Evolutionary conservation across 2,797 vertebrate species (phyloP), one percentile per base, ranked within the genome.

Genomic region (Coilia nasus): DNA sequence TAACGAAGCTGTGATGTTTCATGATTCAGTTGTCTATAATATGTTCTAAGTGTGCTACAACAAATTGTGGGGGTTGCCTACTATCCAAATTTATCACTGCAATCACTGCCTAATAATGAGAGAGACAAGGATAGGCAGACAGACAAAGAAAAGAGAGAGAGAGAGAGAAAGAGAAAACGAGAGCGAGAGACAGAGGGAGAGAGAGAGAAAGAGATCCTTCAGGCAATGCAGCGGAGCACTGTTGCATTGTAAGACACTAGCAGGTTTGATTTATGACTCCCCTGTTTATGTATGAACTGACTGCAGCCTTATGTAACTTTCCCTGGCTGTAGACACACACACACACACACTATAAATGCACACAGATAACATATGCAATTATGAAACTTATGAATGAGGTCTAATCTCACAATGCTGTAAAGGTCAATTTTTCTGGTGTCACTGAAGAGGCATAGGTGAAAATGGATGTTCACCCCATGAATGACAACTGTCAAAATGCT

Each of bases 221-320:
- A 75, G 84, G 86, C 85, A 88, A 10, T 82, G 60, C 82, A 47
- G 25, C 15, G 12, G 23, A 59, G 88, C 90, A 90, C 89, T 88
- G 91, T 91, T 83, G 83, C 86, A 5, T 56, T 83, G 92, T 88
- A 86, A 86, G 86, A 81, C 82, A 88, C 81, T 85, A 82, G 84
- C 83, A 86, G 81, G 71, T 82, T 87, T 92, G 88, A 92, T 93
- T 90, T 91, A 91, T 87, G 90, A 86, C 84, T 87, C 86, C 87
- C 85, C 85, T 87, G 75, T 83, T 90, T 90, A 88, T 90, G 87
- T 78, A 75, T 44, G 88, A 91, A 75, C 31, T 2, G 83, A 86
- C 89, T 91, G 89, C 91, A 90, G 87, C 88, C 91, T 87, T 93
- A 91, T 75, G 67, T 75, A 75, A 75, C 67, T 75, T 31, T 75